Evolutionary conservation across 1,140 invertebrate genomes (phyloP).

Genomic region (Ceratoteleas bidentatus): DNA sequence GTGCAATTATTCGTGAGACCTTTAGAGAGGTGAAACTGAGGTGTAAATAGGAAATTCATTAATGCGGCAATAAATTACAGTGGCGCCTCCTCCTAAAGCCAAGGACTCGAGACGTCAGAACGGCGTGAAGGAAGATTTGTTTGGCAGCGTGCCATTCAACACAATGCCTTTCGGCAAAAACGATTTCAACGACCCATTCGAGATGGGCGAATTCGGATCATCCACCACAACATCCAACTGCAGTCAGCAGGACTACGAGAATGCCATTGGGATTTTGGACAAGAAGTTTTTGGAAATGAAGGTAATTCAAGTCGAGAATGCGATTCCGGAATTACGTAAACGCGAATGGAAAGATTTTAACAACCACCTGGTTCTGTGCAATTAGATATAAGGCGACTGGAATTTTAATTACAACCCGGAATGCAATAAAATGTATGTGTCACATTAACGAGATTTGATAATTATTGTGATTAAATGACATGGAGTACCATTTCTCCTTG

Average conservation of each 20-base stretch:
- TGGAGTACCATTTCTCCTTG: too few species aligned
- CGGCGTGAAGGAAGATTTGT: constrained; percentile 81
- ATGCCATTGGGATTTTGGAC: constrained; percentile 88
- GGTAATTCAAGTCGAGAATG: constrained; percentile 72
- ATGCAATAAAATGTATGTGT: too few species aligned
- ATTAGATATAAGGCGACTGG: too few species aligned
- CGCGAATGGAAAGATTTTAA: too few species aligned
- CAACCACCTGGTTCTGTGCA: too few species aligned
- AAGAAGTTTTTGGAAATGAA: constrained; percentile 92
- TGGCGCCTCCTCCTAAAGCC: constrained; percentile 90
- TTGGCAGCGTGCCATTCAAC: constrained; percentile 83
- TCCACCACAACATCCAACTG: constrained; percentile 77
- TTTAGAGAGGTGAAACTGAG: too few species aligned
- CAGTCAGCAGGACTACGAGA: constrained; percentile 84
- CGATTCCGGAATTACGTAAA: too few species aligned
- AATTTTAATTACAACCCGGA: too few species aligned
- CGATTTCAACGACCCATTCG: constrained; percentile 85
- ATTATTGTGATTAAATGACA: too few species aligned
- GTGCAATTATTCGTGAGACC: too few species aligned
- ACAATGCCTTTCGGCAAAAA: constrained; percentile 78
- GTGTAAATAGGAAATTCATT: background rate
- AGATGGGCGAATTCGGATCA: constrained; percentile 89
- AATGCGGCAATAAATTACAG: constrained; percentile 78
- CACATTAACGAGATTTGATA: too few species aligned
- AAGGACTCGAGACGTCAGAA: constrained; percentile 86